Conservation (phyloP, 2,888 invertebrate genomes). For the Coronaproctus castanopsis region DNA sequence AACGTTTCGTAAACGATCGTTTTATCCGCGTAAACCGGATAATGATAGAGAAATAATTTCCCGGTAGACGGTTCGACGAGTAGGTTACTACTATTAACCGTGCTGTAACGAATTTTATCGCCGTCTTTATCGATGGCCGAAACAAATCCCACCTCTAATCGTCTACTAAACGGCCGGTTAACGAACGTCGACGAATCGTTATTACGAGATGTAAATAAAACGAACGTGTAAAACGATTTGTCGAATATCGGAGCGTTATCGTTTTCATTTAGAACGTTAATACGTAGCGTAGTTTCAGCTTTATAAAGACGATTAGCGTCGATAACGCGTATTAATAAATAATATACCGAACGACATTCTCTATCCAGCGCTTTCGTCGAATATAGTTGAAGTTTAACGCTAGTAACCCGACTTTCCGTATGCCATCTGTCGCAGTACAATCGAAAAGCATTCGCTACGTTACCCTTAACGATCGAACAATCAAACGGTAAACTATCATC, state of each 20-base stretch:
- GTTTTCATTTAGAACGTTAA: constrained; percentile 67
- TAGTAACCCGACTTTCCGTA: not conserved
- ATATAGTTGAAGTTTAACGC: not conserved
- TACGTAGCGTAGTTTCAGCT: constrained; percentile 52
- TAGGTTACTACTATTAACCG: not conserved
- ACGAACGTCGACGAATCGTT: not conserved
- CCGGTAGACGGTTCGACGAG: constrained; percentile 20
- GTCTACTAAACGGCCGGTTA: not conserved
- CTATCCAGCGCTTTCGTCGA: constrained; percentile 56
- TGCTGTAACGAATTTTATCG: not conserved
- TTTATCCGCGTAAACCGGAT: not conserved
- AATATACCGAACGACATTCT: constrained; percentile 49
- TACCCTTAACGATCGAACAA: not conserved
- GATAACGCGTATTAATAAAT: constrained; percentile 55
- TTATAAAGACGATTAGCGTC: constrained; percentile 61
- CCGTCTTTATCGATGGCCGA: not conserved
- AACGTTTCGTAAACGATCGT: not conserved
- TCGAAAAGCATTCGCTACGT: not conserved
- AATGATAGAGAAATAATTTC: not conserved
- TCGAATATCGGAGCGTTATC: constrained; percentile 78
- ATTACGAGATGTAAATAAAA: constrained; percentile 14
- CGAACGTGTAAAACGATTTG: constrained; percentile 53
- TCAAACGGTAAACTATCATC: not conserved
- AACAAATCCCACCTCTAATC: not conserved
- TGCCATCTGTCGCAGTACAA: not conserved